These are phyloP conservation scores for Neopelma chrysocephalum DNA, from an alignment of 2,797 vertebrate genomes.

Conservation along the genomic window DNA sequence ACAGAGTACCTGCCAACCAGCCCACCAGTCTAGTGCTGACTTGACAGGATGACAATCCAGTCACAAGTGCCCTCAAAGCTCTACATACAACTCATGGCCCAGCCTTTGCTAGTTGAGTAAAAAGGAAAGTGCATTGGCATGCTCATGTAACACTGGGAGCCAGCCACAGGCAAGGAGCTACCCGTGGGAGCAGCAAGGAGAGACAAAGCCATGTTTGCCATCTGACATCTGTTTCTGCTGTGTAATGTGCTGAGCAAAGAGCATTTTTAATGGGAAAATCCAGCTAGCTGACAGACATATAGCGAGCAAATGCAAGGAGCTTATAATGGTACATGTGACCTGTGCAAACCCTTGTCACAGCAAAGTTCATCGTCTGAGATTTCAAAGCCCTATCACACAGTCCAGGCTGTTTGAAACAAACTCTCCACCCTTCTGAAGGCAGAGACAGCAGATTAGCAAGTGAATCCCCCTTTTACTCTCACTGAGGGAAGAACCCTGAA, in stretches of 20 bases:
- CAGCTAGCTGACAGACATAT: rapidly evolving
- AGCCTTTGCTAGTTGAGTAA: background rate
- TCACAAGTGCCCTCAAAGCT: rapidly evolving
- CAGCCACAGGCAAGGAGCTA: background rate
- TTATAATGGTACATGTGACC: background rate
- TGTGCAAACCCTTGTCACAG: background rate
- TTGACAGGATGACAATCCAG: background rate
- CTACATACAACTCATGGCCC: rapidly evolving
- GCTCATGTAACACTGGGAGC: background rate
- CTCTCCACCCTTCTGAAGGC: background rate
- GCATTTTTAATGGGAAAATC: background rate
- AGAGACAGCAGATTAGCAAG: background rate
- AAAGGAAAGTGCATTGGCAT: background rate
- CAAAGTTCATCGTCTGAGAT: background rate
- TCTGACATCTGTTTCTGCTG: background rate
- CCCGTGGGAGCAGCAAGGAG: background rate
- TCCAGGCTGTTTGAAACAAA: background rate
- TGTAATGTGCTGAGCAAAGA: background rate
- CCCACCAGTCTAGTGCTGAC: background rate
- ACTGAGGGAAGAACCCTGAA: background rate
- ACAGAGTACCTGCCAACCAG: background rate
- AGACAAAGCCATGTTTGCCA: background rate
- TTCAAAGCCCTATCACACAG: background rate
- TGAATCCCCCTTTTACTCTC: background rate
- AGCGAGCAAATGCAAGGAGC: background rate